Conservation (phyloP, 2,797 vertebrate species). For the Odontamblyopus lacepedii region DNA sequence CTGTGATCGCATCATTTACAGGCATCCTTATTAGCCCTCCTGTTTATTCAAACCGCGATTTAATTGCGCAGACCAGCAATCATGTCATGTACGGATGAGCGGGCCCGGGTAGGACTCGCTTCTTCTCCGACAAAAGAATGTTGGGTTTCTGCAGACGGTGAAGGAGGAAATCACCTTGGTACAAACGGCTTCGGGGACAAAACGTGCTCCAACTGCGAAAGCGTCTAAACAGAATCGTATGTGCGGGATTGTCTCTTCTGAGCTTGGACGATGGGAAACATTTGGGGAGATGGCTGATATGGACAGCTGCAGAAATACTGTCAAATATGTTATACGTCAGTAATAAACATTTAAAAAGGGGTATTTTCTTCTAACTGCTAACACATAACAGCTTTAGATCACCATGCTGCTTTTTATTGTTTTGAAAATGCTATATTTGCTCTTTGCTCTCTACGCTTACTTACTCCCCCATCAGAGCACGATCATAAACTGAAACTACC, state of each 20-base stretch:
- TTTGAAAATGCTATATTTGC: no score
- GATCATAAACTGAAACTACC: no score
- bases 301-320: slow-evolving; percentile 4
- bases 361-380: no score
- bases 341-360: no score
- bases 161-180: slow-evolving; percentile 72
- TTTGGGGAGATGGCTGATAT: slow-evolving; percentile 33
- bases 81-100: slow-evolving; percentile 7
- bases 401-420: no score
- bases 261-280: slow-evolving; percentile 67
- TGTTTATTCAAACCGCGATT: slow-evolving; percentile 30
- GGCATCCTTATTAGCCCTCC: slow-evolving; percentile 65
- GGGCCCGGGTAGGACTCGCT: neutral
- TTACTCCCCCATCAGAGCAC: no score
- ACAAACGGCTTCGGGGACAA: slow-evolving; percentile 48
- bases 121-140: slow-evolving; percentile 18
- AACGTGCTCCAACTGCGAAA: slow-evolving; percentile 58
- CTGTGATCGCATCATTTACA: slow-evolving; percentile 54
- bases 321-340: neutral
- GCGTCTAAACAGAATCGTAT: slow-evolving; percentile 66
- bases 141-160: slow-evolving; percentile 21
- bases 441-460: no score
- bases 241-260: slow-evolving; percentile 57
- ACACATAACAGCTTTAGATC: no score
- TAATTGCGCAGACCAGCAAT: slow-evolving; percentile 39